phyloP scores from a whole-genome alignment of 2,113 vertebrate genomes.

The Hydrolagus affinis region DNA sequence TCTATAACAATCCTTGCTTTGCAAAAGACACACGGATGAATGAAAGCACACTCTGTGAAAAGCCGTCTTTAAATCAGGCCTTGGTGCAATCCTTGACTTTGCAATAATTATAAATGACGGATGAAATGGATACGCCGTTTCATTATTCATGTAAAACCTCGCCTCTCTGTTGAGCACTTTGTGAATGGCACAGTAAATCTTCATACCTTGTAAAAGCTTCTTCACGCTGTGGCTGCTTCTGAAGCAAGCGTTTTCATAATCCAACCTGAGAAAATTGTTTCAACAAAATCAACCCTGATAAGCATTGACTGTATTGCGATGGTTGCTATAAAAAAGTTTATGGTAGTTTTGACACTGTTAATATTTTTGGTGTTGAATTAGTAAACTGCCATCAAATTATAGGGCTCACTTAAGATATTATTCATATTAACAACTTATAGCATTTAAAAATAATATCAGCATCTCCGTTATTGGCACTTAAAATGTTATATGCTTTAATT shows the following conservation, averaged over 20 bases:
- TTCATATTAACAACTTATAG: not conserved
- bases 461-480: not conserved
- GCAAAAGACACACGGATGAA: not conserved
- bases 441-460: not conserved
- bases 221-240: not conserved
- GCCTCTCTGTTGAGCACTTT: not conserved
- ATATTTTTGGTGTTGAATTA: not conserved
- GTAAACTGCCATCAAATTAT: not conserved
- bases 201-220: constrained; percentile 4
- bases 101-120: constrained; percentile 20
- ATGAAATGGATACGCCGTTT: not conserved
- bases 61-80: not conserved
- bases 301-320: not conserved
- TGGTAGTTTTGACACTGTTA: not conserved
- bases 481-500: not conserved
- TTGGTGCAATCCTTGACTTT: constrained; percentile 14
- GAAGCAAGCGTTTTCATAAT: not conserved
- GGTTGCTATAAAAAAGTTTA: not conserved
- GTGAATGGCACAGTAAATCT: constrained; percentile 12
- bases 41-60: not conserved
- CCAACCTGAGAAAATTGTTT: not conserved
- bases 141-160: constrained; percentile 21
- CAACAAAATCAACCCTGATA: not conserved
- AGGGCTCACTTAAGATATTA: not conserved
- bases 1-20: not conserved